Evolutionary conservation across 2,888 invertebrate species (phyloP).

Genomic region (Leptopilina drosophilae): DNA sequence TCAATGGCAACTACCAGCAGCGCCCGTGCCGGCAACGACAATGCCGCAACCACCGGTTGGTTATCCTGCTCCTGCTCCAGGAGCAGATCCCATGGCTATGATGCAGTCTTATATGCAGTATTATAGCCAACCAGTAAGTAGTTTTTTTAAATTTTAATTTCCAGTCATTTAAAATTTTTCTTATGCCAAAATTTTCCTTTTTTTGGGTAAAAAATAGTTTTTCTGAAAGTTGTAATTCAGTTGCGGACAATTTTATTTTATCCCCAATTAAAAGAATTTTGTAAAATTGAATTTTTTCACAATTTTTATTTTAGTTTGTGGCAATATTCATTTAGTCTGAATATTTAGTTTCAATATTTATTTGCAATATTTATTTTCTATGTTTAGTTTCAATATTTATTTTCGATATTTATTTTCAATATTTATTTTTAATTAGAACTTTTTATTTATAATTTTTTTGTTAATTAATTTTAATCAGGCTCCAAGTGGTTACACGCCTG

Average conservation of each 20-base stretch:
- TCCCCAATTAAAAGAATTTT: too few relatives aligned
- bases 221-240: too few relatives aligned
- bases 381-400: too few relatives aligned
- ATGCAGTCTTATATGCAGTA: slow-evolving; percentile 76
- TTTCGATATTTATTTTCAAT: slow-evolving; percentile 23
- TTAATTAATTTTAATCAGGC: slow-evolving; percentile 62
- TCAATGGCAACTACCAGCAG: slow-evolving; percentile 74
- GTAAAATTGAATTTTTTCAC: too few relatives aligned
- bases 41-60: slow-evolving; percentile 75
- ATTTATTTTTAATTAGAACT: background rate
- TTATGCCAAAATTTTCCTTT: too few relatives aligned
- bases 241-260: too few relatives aligned
- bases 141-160: slow-evolving; percentile 1
- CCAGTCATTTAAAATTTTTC: too few relatives aligned
- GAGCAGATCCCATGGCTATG: slow-evolving; percentile 73
- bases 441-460: background rate
- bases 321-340: too few relatives aligned
- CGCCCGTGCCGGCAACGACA: slow-evolving; percentile 66
- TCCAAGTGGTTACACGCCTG: slow-evolving; percentile 79
- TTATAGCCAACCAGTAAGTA: slow-evolving; percentile 76
- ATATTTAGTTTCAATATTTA: too few relatives aligned
- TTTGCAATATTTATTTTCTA: too few relatives aligned
- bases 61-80: slow-evolving; percentile 64
- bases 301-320: too few relatives aligned
- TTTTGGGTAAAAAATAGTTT: too few relatives aligned